Evolutionary conservation across 2,888 invertebrate genomes (phyloP).

Genomic region (Stenodera caucasica): DNA sequence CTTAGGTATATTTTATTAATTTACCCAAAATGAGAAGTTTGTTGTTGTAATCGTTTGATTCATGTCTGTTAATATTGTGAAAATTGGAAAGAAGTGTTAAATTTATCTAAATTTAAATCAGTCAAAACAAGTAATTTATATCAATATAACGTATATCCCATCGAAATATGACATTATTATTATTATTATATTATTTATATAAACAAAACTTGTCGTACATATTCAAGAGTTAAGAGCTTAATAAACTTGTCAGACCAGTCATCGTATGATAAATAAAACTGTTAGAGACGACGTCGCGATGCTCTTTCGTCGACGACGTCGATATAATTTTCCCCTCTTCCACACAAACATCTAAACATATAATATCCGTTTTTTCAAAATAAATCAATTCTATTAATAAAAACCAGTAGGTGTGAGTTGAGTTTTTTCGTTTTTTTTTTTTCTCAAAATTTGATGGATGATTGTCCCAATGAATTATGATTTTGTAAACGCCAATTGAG

Average conservation of each 20-base stretch:
- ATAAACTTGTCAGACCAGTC: constrained; percentile 4
- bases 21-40: constrained; percentile 5
- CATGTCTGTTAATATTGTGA: background rate
- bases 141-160: background rate
- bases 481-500: constrained; percentile 6
- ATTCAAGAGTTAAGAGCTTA: constrained; percentile 2
- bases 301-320: background rate
- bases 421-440: background rate
- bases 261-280: constrained; percentile 1
- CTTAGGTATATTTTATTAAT: no score
- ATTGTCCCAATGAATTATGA: constrained; percentile 14
- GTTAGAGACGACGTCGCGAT: background rate
- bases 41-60: background rate
- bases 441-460: constrained; percentile 11
- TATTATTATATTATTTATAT: background rate
- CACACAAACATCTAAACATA: background rate
- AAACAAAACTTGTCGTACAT: constrained; percentile 4
- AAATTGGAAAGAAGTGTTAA: constrained; percentile 14
- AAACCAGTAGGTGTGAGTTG: no score
- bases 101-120: constrained; percentile 14
- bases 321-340: background rate
- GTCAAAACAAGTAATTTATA: constrained; percentile 28
- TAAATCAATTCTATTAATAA: no score
- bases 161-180: constrained; percentile 2
- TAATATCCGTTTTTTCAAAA: background rate